Base-by-base conservation (phyloP, 2,888 invertebrate species). In the Sinodicranocentrus sp. region DNA sequence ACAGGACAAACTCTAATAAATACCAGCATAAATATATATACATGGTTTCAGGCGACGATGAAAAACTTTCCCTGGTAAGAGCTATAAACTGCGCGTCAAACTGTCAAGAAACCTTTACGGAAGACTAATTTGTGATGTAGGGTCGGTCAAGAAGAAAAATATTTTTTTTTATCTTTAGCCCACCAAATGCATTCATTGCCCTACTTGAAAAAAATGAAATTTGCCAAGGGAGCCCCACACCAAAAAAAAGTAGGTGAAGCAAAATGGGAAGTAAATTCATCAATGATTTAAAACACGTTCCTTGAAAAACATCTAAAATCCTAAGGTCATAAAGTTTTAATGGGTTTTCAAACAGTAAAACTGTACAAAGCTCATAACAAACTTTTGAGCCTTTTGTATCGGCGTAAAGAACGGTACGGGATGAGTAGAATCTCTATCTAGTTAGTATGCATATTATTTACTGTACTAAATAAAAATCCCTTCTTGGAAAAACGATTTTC, bases 101-200 rank as follows among this genome's bases (percentile, higher is more conserved):
- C 65, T 76, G 76, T 65, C 76, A 67, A 65, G 52, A 76, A 75
- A 0, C 61, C 43, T 33, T 48, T 48, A 15, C 10, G 21, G 19
- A 28, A 28, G 21, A 26, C 44, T 59, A 59, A 73, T 76, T 76
- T 54, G 33, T 8, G 39, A 21, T 54, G 65, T 76, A 28, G n/a
- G 76, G 76, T 54, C 76, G 76, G 76, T 76, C 76, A 76, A 39
- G 76, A 48, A 33, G 52, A 54, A 67, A n/a, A n/a, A n/a, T n/a
- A n/a, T n/a, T n/a, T n/a, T n/a, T n/a, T n/a, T n/a, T n/a, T n/a
- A n/a, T n/a, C n/a, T n/a, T n/a, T n/a, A n/a, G n/a, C n/a, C n/a
- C n/a, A n/a, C n/a, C n/a, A n/a, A n/a, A n/a, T 39, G 39, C 39
- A 6, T 13, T 39, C 39, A 39, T 13, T 39, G 6, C 6, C 39